phyloP scores from a whole-genome alignment of 2,797 vertebrate species.

The Siniperca obscura region DNA sequence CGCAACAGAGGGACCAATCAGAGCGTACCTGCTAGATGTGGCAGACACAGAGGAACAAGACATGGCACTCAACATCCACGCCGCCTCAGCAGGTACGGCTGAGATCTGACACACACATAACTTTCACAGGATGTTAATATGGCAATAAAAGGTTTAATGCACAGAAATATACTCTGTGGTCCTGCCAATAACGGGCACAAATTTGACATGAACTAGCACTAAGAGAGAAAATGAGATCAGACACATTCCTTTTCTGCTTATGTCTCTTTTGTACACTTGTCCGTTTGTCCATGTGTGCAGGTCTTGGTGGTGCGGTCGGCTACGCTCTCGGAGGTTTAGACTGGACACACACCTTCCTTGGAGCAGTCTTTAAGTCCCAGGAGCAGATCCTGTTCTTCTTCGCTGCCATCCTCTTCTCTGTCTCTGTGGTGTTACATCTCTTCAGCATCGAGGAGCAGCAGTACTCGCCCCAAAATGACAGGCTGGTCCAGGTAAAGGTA shows the following conservation, averaged over 20 bases:
- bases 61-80: constrained; percentile 98
- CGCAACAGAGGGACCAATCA: constrained; percentile 95
- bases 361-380: constrained; percentile 91
- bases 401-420: constrained; percentile 90
- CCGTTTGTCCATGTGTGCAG: constrained; percentile 73
- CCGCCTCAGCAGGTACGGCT: constrained; percentile 92
- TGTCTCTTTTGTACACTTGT: not conserved
- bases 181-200: not conserved
- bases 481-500: constrained; percentile 80
- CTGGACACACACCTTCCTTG: constrained; percentile 96
- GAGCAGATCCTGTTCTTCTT: constrained; percentile 98
- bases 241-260: not conserved
- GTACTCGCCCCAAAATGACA: constrained; percentile 91
- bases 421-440: constrained; percentile 92
- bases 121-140: not conserved
- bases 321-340: constrained; percentile 96
- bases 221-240: not conserved
- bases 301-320: constrained; percentile 95
- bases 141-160: accelerated
- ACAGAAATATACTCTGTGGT: not conserved
- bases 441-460: constrained; percentile 95
- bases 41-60: constrained; percentile 98
- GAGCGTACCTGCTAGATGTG: constrained; percentile 95
- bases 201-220: not conserved
- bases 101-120: not conserved